Evolutionary conservation across 2,797 vertebrate genomes (phyloP).

Genomic region (Oryzias sinensis): DNA sequence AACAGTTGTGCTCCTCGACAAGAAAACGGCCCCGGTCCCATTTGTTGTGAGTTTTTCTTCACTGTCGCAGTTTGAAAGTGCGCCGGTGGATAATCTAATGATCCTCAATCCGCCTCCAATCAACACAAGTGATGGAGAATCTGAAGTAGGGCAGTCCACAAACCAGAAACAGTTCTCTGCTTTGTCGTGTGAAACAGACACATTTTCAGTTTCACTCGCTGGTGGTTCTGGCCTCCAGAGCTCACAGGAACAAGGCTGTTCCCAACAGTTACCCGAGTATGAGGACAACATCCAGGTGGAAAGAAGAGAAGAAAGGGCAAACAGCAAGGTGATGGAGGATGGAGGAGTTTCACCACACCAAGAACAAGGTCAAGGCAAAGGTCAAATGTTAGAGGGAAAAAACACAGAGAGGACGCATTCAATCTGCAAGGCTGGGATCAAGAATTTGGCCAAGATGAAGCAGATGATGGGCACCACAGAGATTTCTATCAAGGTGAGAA

Average conservation of each 20-base stretch:
- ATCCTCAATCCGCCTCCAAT: neutral
- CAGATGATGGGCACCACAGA: slow-evolving; percentile 16
- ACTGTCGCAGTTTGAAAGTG: slow-evolving; percentile 1
- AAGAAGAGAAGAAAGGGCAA: neutral
- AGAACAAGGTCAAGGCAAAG: neutral
- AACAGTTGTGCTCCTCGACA: slow-evolving; percentile 18
- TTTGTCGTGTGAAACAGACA: neutral
- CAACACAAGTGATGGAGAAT: neutral
- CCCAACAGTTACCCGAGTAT: neutral
- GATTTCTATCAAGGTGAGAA: slow-evolving; percentile 57
- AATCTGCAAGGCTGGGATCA: slow-evolving; percentile 4
- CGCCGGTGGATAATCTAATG: neutral
- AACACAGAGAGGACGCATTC: neutral
- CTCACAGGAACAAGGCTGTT: neutral
- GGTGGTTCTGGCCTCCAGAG: neutral
- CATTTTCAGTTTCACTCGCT: neutral
- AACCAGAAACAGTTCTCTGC: slow-evolving; percentile 3
- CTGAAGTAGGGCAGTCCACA: neutral
- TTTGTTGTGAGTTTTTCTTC: neutral
- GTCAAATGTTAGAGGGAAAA: neutral
- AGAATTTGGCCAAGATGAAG: slow-evolving; percentile 38
- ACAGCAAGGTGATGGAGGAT: neutral
- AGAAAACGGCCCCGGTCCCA: neutral
- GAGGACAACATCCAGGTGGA: neutral
- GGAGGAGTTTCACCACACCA: neutral